Percentiles rank a stretch among this genome's conserved stretches.
phyloP scores from a whole-genome alignment of 2,888 invertebrate genomes.

The Diarsia mendica region DNA sequence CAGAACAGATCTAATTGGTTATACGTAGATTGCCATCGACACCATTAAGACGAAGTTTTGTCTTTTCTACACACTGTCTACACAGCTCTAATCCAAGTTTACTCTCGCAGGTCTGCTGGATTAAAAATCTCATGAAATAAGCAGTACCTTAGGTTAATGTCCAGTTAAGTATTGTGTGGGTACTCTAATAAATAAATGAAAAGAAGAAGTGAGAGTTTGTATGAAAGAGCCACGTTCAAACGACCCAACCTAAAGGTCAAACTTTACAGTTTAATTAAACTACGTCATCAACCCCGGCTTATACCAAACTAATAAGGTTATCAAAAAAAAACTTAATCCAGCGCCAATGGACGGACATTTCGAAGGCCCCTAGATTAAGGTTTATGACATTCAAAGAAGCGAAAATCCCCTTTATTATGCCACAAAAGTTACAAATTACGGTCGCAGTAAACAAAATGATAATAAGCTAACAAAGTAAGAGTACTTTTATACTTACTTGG shows the following conservation, averaged over 20 bases:
- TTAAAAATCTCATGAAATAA: too few species aligned
- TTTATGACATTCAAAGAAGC: constrained; percentile 62
- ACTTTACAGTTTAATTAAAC: neutral
- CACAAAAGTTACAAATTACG: constrained; percentile 68
- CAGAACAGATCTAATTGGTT: neutral
- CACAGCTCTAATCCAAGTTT: too few species aligned
- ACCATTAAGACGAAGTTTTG: too few species aligned
- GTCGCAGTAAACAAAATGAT: constrained; percentile 68
- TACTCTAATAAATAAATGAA: too few species aligned
- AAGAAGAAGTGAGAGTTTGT: too few species aligned
- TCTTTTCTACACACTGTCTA: too few species aligned
- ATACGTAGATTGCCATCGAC: too few species aligned
- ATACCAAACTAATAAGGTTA: constrained; percentile 36
- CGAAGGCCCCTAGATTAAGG: constrained; percentile 44
- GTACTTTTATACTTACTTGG: constrained; percentile 82
- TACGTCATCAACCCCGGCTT: neutral
- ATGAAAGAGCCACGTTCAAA: neutral
- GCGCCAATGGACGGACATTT: constrained; percentile 37
- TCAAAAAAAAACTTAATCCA: constrained; percentile 48
- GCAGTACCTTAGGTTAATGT: too few species aligned
- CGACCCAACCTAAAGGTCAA: too few species aligned
- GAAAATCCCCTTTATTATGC: constrained; percentile 63
- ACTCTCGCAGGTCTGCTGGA: too few species aligned
- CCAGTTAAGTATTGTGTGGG: too few species aligned
- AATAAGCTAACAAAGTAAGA: constrained; percentile 67